Evolutionary conservation across 2,113 vertebrate species (phyloP).

Genomic region (Motacilla tschutschensis): DNA sequence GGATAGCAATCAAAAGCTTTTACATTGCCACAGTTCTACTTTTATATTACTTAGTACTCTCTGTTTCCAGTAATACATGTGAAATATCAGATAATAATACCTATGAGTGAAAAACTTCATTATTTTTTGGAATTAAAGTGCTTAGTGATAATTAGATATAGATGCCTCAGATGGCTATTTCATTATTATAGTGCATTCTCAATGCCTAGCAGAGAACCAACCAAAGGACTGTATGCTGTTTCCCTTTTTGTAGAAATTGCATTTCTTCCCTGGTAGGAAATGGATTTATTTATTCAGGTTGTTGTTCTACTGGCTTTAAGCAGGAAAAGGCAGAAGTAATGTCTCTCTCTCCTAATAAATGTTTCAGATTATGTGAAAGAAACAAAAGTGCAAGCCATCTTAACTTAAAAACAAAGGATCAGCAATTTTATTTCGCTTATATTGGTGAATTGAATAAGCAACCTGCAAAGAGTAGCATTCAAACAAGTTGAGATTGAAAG

Average conservation of each 20-base stretch:
- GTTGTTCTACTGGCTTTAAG: background rate
- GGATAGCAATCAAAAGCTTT: background rate
- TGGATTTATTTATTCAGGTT: background rate
- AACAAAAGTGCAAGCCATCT: slow-evolving; percentile 3
- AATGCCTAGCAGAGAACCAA: background rate
- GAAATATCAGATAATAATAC: background rate
- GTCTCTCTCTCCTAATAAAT: background rate
- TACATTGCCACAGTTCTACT: background rate
- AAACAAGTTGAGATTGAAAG: slow-evolving; percentile 52
- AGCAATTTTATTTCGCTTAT: slow-evolving; percentile 41
- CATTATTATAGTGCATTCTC: background rate
- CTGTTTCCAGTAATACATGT: background rate
- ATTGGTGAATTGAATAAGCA: slow-evolving; percentile 47
- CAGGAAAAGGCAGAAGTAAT: slow-evolving; percentile 1
- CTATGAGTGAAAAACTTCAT: background rate
- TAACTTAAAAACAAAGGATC: slow-evolving; percentile 10
- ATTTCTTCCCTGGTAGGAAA: background rate
- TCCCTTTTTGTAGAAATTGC: background rate
- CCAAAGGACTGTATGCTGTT: background rate
- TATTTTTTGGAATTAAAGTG: background rate
- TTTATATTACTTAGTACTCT: background rate
- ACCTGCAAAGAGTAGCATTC: slow-evolving; percentile 17
- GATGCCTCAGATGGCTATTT: background rate
- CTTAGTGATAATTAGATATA: background rate
- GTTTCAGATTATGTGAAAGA: background rate